Percentiles rank a stretch among this genome's conserved stretches.
phyloP scores from a whole-genome alignment of 1,140 invertebrate genomes.

The Daktulosphaira vitifoliae region DNA sequence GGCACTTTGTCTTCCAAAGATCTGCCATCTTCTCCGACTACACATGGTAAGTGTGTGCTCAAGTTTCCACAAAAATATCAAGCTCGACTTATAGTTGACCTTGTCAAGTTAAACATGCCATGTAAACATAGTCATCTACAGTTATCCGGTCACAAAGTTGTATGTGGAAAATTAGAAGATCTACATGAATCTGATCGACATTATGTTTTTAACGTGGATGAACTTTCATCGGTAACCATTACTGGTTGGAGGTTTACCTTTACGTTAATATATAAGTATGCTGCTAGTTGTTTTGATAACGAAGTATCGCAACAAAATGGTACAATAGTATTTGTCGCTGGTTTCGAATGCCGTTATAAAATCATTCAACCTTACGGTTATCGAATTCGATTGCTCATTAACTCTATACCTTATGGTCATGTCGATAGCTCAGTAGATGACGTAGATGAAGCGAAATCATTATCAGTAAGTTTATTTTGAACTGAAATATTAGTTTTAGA shows the following conservation, averaged over 20 bases:
- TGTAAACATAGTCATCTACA: conserved; percentile 51
- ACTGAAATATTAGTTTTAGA: too few species aligned
- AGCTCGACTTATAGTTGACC: conserved; percentile 50
- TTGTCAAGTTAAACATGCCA: conserved; percentile 54
- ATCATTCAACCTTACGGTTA: conserved; percentile 57
- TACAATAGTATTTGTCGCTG: conserved; percentile 49
- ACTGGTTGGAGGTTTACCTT: conserved; percentile 53
- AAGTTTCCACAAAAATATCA: conserved; percentile 40
- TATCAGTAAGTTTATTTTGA: conserved; percentile 10
- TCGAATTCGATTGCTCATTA: conserved; percentile 42
- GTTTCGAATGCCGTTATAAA: conserved; percentile 52
- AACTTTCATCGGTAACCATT: conserved; percentile 44
- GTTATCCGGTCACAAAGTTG: conserved; percentile 40
- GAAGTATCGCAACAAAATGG: conserved; percentile 52
- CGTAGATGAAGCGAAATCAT: background rate
- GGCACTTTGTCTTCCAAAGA: conserved; percentile 35
- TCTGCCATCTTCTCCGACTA: background rate
- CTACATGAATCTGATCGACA: conserved; percentile 47
- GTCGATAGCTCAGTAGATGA: background rate
- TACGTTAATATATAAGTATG: conserved; percentile 50
- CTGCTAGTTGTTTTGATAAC: conserved; percentile 57
- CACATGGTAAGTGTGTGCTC: conserved; percentile 32
- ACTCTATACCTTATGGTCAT: background rate
- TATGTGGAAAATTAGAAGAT: conserved; percentile 58
- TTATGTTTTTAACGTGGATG: conserved; percentile 47